phyloP scores from a whole-genome alignment of 2,888 invertebrate genomes.

The Flexamia atlantica region DNA sequence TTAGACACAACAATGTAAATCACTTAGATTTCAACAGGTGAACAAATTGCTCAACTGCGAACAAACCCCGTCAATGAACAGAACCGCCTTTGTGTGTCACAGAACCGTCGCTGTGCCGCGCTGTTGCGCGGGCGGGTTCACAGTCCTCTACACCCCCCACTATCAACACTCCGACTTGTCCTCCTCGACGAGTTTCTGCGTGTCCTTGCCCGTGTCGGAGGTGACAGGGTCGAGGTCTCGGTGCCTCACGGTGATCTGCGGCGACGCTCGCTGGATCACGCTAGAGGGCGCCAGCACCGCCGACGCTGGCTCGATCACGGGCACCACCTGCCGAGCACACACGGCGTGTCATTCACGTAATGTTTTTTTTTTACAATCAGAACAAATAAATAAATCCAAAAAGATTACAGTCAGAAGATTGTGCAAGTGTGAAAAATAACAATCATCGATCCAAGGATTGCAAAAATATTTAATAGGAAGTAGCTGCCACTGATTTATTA shows the following conservation, averaged over 20 bases:
- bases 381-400: no score
- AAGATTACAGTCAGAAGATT: no score
- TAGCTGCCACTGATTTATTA: no score
- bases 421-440: no score
- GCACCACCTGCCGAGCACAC: not conserved
- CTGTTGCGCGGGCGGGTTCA: slow-evolving; percentile 5
- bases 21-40: no score
- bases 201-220: slow-evolving; percentile 93
- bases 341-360: no score
- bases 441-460: no score
- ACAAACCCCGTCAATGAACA: not conserved
- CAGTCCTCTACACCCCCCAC: slow-evolving; percentile 36
- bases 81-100: not conserved
- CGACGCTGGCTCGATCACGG: slow-evolving; percentile 69
- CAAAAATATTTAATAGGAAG: no score
- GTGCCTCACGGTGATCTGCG: slow-evolving; percentile 85
- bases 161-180: slow-evolving; percentile 81
- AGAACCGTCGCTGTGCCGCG: not conserved
- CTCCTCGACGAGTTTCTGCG: slow-evolving; percentile 93
- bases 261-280: slow-evolving; percentile 87
- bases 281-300: slow-evolving; percentile 90
- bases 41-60: not conserved
- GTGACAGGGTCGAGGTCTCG: slow-evolving; percentile 89
- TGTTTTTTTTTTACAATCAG: no score
- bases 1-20: no score